These are phyloP conservation scores for Equus przewalskii DNA, from an alignment of 2,113 vertebrate species.

Conservation along the genomic window DNA sequence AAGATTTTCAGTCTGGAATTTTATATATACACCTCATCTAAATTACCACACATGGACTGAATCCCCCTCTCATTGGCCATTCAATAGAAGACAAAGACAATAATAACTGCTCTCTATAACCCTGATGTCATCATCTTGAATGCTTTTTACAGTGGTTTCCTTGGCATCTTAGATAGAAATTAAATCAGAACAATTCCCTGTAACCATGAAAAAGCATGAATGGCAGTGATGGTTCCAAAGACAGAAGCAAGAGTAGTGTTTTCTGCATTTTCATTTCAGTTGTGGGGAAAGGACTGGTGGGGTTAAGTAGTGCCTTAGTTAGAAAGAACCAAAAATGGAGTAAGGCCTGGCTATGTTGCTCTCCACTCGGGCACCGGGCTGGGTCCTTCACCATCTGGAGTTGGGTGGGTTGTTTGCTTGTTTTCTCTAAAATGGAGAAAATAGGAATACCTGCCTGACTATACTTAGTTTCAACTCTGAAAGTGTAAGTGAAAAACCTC, in stretches of 20 bases:
- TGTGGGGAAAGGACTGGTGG: neutral
- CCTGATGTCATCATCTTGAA: neutral
- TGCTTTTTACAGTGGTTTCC: neutral
- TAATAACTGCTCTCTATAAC: neutral
- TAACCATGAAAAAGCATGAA: neutral
- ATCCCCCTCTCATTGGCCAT: neutral
- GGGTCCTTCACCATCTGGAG: neutral
- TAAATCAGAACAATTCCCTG: neutral
- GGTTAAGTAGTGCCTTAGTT: neutral
- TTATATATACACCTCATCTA: neutral
- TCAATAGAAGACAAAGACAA: neutral
- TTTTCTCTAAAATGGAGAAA: neutral
- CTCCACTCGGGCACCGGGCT: rapidly evolving
- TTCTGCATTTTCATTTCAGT: neutral
- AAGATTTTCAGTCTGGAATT: neutral
- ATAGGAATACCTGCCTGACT: neutral
- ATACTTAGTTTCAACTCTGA: neutral
- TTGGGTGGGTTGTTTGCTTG: neutral
- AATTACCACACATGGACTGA: neutral
- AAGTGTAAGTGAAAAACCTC: neutral
- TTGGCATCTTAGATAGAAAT: neutral
- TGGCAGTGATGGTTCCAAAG: neutral
- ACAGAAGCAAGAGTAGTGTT: neutral
- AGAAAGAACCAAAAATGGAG: neutral
- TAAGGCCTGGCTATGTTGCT: neutral